A percentile compares a stretch with the other conserved stretches of the same genome.
Evolutionary conservation across 2,797 vertebrate genomes (phyloP).

Genomic region (Eulemur albifrons): DNA sequence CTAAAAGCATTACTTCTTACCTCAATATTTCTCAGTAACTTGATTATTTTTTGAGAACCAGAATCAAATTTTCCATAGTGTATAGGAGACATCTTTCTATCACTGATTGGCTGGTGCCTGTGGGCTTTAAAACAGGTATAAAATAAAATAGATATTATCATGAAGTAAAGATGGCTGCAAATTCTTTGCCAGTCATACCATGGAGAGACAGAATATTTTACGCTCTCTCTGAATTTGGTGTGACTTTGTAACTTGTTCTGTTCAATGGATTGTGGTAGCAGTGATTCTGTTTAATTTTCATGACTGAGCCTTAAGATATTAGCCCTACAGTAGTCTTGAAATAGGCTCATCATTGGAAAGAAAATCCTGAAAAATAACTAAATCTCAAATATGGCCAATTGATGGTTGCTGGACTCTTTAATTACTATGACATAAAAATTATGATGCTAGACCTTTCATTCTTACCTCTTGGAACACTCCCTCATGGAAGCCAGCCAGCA

Average conservation of each 20-base stretch:
- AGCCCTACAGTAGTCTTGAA: background rate
- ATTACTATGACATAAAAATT: background rate
- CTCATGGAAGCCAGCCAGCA: background rate
- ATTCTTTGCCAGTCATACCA: background rate
- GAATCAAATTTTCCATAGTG: background rate
- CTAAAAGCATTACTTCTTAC: constrained; percentile 16
- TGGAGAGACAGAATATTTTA: background rate
- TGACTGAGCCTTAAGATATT: background rate
- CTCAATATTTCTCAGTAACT: background rate
- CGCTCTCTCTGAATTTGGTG: background rate
- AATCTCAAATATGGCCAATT: background rate
- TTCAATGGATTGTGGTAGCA: background rate
- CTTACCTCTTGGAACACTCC: background rate
- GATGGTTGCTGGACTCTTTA: background rate
- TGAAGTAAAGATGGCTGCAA: background rate
- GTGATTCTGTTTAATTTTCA: background rate
- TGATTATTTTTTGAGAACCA: constrained; percentile 25
- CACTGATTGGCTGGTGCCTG: background rate
- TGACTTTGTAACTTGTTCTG: background rate
- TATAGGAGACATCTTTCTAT: background rate
- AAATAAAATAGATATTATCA: background rate
- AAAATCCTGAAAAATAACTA: background rate
- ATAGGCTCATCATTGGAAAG: background rate
- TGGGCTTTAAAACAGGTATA: background rate
- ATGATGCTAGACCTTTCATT: background rate